These are phyloP conservation scores for Dreissena rostriformis DNA, from an alignment of 1,140 invertebrate genomes.

Conservation along the genomic window DNA sequence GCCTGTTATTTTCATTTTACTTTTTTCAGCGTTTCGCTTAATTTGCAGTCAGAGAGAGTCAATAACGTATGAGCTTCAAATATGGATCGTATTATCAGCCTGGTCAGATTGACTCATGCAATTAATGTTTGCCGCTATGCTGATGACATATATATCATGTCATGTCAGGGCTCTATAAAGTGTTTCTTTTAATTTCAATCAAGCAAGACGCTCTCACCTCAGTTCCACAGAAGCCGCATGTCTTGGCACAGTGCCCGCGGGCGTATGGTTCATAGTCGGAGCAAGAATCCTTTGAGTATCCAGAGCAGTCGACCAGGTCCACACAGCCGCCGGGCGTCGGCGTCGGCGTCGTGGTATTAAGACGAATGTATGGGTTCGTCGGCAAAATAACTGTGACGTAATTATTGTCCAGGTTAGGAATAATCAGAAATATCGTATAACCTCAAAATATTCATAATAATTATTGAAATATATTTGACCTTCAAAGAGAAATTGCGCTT, in stretches of 20 bases:
- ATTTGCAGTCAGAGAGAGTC: too few species aligned
- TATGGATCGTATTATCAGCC: too few species aligned
- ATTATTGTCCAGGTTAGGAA: too few species aligned
- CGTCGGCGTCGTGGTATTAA: neutral
- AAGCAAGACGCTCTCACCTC: neutral
- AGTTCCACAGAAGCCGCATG: constrained; percentile 46
- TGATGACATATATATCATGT: neutral
- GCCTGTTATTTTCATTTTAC: too few species aligned
- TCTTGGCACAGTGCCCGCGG: constrained; percentile 32
- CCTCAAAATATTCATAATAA: neutral
- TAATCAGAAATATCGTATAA: too few species aligned
- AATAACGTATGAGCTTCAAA: too few species aligned
- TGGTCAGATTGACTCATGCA: too few species aligned
- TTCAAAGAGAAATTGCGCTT: neutral
- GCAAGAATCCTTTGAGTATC: constrained; percentile 53
- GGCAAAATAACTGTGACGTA: constrained; percentile 25
- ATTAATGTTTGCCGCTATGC: too few species aligned
- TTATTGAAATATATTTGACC: neutral
- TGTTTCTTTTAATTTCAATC: neutral
- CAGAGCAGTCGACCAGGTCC: constrained; percentile 58
- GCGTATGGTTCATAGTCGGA: constrained; percentile 49
- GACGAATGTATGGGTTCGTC: constrained; percentile 6
- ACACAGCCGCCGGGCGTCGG: constrained; percentile 49
- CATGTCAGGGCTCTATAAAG: neutral
- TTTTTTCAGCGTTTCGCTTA: too few species aligned